These are phyloP conservation scores for Lutraria lutraria DNA, from an alignment of 2,888 invertebrate genomes.

Conservation along the genomic window DNA sequence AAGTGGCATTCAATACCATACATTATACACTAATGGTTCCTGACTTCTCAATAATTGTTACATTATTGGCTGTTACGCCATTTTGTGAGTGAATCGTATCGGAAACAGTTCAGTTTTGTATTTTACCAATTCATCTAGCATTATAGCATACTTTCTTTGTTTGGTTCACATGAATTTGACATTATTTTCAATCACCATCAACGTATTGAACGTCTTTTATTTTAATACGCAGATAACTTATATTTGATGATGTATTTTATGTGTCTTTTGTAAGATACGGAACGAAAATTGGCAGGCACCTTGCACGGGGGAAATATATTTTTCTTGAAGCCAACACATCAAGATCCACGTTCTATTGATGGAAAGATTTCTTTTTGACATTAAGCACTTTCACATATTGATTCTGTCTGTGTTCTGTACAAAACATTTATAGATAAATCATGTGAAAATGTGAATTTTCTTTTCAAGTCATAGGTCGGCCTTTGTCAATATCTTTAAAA, in stretches of 20 bases:
- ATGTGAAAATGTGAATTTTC: not conserved
- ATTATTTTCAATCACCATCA: not conserved
- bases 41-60: too few species aligned
- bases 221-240: not conserved
- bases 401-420: constrained; percentile 1
- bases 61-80: too few species aligned
- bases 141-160: not conserved
- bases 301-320: not conserved
- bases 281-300: not conserved
- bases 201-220: not conserved
- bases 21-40: too few species aligned
- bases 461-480: not conserved
- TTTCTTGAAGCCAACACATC: not conserved
- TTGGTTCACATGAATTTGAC: not conserved
- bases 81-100: too few species aligned
- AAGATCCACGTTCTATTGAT: not conserved
- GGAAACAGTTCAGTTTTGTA: not conserved
- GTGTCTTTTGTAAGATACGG: constrained; percentile 1
- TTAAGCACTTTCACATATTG: not conserved
- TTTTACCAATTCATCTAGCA: not conserved
- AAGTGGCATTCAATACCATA: too few species aligned
- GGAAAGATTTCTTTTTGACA: constrained; percentile 5
- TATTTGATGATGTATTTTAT: not conserved
- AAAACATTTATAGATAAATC: not conserved
- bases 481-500: not conserved